phyloP scores from a whole-genome alignment of 2,113 vertebrate species.

The Siphamia tubifer region DNA sequence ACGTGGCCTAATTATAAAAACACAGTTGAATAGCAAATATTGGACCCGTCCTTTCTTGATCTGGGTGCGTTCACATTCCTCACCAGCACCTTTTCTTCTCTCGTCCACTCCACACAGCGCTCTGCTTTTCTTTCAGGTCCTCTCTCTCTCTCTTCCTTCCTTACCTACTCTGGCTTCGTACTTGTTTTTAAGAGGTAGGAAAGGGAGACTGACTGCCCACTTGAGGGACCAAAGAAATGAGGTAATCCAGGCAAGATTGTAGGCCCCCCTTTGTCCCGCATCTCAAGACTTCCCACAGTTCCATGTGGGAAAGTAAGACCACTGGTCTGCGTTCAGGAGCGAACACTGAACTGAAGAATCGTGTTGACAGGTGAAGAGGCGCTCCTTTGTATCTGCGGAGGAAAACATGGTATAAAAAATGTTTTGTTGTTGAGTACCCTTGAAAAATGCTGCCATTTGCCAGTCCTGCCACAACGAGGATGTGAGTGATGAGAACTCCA shows the following conservation, averaged over 20 bases:
- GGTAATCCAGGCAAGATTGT: constrained; percentile 67
- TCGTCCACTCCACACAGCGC: constrained; percentile 40
- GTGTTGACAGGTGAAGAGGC: constrained; percentile 74
- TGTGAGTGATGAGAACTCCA: constrained; percentile 72
- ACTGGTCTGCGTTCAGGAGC: constrained; percentile 47
- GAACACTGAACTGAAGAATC: constrained; percentile 67
- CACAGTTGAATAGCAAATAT: constrained; percentile 61
- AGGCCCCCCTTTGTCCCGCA: constrained; percentile 60
- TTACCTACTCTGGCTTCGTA: constrained; percentile 38
- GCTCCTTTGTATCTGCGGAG: constrained; percentile 66
- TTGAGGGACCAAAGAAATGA: constrained; percentile 75
- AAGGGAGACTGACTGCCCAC: constrained; percentile 61
- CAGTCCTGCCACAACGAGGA: constrained; percentile 57
- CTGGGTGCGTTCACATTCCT: constrained; percentile 35
- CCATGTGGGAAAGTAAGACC: constrained; percentile 76
- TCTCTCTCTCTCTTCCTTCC: constrained; percentile 43
- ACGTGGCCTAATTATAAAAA: constrained; percentile 65
- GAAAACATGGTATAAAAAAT: constrained; percentile 76
- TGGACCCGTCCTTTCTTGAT: background rate
- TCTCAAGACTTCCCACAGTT: constrained; percentile 70
- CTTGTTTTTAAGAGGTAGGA: constrained; percentile 46
- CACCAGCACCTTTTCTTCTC: constrained; percentile 50
- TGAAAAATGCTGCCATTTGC: constrained; percentile 68
- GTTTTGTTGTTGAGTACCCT: constrained; percentile 71
- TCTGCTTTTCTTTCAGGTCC: constrained; percentile 43